Evolutionary conservation across 2,888 invertebrate genomes (phyloP), one percentile per base, ranked within the genome.

Genomic region (Apodemia duryi): DNA sequence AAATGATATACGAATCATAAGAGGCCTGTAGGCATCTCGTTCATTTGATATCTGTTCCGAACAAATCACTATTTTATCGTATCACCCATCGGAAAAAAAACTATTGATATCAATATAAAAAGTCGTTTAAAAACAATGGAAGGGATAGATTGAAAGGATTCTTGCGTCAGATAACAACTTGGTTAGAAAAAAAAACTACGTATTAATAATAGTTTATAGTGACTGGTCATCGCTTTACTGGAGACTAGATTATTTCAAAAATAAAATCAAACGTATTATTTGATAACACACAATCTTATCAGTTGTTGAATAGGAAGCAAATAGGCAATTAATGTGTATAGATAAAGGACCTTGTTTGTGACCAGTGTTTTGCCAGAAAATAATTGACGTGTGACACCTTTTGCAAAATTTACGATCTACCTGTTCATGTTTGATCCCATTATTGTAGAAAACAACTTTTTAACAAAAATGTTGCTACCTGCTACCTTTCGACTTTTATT

Each of bases 51-150:
- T 89, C 86, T 82, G 78, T 82, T 85, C 79, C 73, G 87, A 87
- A 90, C 90, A 90, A 91, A 91, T 91, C 90, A 90, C 88, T 82
- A 81, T 82, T 88, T 90, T 91, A 91, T 91, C 91, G 83, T 76
- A 80, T 80, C 82, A 79, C 78, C 81, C 80, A 91, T 91, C 91
- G 85, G 84, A 88, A 91, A 91, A 91, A 91, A 88, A 35, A 91
- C 88, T 86, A 88, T 88, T 86, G 88, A 88, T 90, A 90, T 88
- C 89, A 85, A 84, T 79, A 88, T 81, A 91, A 91, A 86, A 89
- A 90, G 84, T 81, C 84, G 77, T 78, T 81, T 82, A 91, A 90
- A 91, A 91, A 91, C 91, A 91, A 91, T 90, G 86, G 89, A 84
- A 84, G 80, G 84, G 86, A 86, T 83, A 84, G 87, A 88, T 89